These are phyloP conservation scores for Parauchenoglanis punctatus DNA, from an alignment of 2,797 vertebrate species.

Conservation along the genomic window DNA sequence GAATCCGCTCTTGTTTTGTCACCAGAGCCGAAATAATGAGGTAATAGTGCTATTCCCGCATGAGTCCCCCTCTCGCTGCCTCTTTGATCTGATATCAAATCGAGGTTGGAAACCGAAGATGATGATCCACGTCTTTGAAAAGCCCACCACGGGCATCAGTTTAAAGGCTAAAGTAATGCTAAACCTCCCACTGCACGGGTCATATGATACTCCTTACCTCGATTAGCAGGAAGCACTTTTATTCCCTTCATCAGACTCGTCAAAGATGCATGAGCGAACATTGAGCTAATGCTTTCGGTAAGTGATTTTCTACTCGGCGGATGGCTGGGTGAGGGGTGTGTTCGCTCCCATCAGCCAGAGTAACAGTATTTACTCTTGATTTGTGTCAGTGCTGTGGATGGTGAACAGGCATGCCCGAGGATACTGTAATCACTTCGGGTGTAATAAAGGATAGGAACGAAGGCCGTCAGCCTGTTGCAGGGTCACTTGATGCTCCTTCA, in stretches of 20 bases:
- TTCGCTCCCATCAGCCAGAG: background rate
- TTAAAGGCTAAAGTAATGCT: constrained; percentile 68
- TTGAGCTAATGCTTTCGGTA: constrained; percentile 56
- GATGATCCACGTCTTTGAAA: constrained; percentile 66
- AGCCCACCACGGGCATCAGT: constrained; percentile 54
- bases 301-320: constrained; percentile 42
- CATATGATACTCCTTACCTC: constrained; percentile 58
- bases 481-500: background rate
- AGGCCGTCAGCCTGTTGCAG: background rate
- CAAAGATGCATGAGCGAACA: constrained; percentile 59
- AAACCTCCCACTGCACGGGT: constrained; percentile 59
- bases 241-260: constrained; percentile 48
- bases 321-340: background rate
- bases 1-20: background rate
- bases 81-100: constrained; percentile 58
- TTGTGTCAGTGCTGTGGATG: background rate
- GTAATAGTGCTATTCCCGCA: background rate
- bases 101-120: constrained; percentile 58
- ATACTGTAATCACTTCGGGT: background rate
- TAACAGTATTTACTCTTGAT: constrained; percentile 37
- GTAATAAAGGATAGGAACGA: background rate
- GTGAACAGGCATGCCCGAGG: background rate
- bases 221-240: constrained; percentile 55
- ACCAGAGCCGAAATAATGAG: constrained; percentile 10
- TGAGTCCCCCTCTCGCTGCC: constrained; percentile 28